These are phyloP conservation scores for Junonia oenone DNA, from an alignment of 2,888 invertebrate genomes.

Conservation along the genomic window DNA sequence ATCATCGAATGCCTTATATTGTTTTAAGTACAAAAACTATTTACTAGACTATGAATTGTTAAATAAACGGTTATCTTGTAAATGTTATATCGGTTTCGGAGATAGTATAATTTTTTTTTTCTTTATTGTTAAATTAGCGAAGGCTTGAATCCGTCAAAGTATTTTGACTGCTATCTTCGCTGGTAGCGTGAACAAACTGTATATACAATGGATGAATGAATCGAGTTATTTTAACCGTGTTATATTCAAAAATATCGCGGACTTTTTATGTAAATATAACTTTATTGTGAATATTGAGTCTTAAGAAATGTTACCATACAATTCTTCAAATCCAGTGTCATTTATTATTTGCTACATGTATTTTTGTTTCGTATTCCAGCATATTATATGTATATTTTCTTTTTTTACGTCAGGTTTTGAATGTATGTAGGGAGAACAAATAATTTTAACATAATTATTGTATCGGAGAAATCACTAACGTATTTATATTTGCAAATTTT, in stretches of 20 bases:
- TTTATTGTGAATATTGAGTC: constrained; percentile 40
- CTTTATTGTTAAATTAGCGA: constrained; percentile 18
- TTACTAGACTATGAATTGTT: constrained; percentile 48
- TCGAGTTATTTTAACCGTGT: constrained; percentile 14
- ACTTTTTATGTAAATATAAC: constrained; percentile 66
- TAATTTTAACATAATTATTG: constrained; percentile 3
- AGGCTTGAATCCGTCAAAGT: constrained; percentile 7
- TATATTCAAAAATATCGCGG: constrained; percentile 18
- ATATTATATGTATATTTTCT: constrained; percentile 13
- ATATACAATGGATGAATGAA: constrained; percentile 19
- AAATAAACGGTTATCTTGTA: constrained; percentile 29
- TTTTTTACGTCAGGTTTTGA: constrained; percentile 4
- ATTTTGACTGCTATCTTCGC: constrained; percentile 10
- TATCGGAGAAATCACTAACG: constrained; percentile 10
- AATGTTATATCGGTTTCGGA: constrained; percentile 28
- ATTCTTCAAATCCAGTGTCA: constrained; percentile 30
- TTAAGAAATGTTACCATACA: constrained; percentile 56
- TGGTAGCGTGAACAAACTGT: constrained; percentile 11
- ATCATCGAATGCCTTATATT: constrained; percentile 58
- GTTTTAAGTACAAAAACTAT: constrained; percentile 55
- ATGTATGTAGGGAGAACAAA: constrained; percentile 15
- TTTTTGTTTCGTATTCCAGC: constrained; percentile 15
- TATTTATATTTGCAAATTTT: constrained; percentile 24
- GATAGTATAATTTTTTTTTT: constrained; percentile 22
- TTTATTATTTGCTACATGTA: constrained; percentile 13